These are phyloP conservation scores for Myrmecobius fasciatus DNA, from an alignment of 2,113 vertebrate species.

Conservation along the genomic window DNA sequence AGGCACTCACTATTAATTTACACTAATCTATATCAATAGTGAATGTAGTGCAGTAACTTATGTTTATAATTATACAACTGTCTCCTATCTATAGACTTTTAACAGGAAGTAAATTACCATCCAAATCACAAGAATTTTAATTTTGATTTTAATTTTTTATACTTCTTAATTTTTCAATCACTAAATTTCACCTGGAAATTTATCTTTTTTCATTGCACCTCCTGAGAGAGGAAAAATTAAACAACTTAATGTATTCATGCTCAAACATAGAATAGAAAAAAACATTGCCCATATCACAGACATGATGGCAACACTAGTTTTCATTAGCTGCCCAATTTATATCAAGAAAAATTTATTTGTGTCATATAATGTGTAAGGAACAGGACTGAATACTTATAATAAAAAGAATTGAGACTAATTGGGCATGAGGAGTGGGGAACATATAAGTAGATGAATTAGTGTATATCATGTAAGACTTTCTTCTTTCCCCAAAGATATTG, in stretches of 20 bases:
- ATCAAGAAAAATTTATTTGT: background rate
- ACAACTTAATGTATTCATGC: background rate
- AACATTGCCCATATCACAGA: background rate
- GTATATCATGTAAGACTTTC: too few species aligned
- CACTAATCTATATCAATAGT: background rate
- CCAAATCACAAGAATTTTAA: too few species aligned
- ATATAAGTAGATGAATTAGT: too few species aligned
- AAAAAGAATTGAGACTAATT: background rate
- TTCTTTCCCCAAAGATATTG: too few species aligned
- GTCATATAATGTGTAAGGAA: background rate
- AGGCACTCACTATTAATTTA: background rate
- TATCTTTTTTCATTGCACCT: background rate
- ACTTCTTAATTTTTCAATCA: background rate
- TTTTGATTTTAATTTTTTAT: background rate
- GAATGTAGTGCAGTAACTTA: background rate
- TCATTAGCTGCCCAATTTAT: background rate
- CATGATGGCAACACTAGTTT: background rate
- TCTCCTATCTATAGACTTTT: background rate
- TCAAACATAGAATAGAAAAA: background rate
- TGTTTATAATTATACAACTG: background rate
- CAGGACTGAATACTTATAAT: background rate
- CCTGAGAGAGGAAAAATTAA: background rate
- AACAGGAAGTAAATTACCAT: background rate
- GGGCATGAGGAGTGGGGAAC: background rate
- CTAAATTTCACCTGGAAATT: background rate